Percentiles rank a stretch among this genome's conserved stretches.
These are phyloP conservation scores for Globodera ellingtonae DNA, from an alignment of 1,140 invertebrate genomes.

Conservation along the genomic window DNA sequence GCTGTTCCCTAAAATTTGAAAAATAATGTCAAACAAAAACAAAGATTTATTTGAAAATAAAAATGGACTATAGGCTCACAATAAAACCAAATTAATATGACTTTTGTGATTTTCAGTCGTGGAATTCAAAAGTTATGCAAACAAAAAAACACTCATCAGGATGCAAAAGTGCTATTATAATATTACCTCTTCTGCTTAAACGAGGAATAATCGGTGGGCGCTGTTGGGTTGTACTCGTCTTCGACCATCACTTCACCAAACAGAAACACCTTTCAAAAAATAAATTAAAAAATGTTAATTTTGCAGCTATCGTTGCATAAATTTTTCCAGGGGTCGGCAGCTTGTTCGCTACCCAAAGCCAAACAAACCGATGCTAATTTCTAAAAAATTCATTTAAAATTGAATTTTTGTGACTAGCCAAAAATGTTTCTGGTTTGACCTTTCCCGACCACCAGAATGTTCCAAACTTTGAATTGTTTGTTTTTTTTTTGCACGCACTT, in stretches of 20 bases:
- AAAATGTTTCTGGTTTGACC: too few relatives aligned
- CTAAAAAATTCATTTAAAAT: too few relatives aligned
- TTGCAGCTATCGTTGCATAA: not conserved
- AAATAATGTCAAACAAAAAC: not conserved
- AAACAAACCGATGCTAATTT: too few relatives aligned
- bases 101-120: too few relatives aligned
- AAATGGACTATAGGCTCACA: too few relatives aligned
- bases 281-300: not conserved
- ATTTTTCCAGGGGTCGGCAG: not conserved
- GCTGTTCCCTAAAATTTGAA: constrained; percentile 49
- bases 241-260: constrained; percentile 59
- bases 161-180: not conserved
- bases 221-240: constrained; percentile 61
- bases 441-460: not conserved
- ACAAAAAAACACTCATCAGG: not conserved
- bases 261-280: constrained; percentile 51
- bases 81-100: too few relatives aligned
- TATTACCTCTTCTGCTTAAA: constrained; percentile 58
- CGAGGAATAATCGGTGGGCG: constrained; percentile 55
- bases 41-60: too few relatives aligned
- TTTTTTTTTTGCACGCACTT: constrained; percentile 40
- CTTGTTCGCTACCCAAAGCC: too few relatives aligned
- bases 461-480: constrained; percentile 14
- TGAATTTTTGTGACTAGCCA: too few relatives aligned
- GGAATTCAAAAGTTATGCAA: not conserved